phyloP scores from a whole-genome alignment of 2,113 vertebrate genomes.

The Antigone vipio region DNA sequence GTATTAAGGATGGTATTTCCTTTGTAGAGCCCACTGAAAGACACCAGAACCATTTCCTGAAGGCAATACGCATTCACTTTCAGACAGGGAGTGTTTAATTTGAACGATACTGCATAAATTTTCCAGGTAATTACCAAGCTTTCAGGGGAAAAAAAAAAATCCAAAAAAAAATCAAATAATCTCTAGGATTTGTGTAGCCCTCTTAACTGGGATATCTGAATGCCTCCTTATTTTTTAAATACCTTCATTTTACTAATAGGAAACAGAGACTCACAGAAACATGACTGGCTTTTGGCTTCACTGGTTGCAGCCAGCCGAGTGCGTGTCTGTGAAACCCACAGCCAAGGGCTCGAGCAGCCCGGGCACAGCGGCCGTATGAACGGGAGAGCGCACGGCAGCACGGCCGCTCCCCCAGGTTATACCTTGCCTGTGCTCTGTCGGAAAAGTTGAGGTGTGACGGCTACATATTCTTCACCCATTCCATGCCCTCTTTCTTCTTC shows the following conservation, averaged over 20 bases:
- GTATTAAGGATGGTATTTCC: neutral
- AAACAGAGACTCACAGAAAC: neutral
- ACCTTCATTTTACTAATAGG: neutral
- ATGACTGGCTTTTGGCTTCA: neutral
- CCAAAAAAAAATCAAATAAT: neutral
- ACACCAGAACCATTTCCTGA: neutral
- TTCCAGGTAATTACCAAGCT: neutral
- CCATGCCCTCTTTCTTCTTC: neutral
- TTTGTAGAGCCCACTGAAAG: neutral
- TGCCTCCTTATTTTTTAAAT: neutral
- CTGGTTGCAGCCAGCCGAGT: neutral
- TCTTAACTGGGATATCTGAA: neutral
- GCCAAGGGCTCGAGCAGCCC: neutral
- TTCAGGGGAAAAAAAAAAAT: neutral
- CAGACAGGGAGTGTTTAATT: neutral
- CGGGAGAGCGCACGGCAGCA: neutral
- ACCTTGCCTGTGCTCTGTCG: accelerated
- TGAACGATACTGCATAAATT: neutral
- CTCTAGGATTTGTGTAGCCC: neutral
- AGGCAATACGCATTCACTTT: neutral
- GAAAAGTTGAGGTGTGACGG: neutral
- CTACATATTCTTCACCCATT: neutral
- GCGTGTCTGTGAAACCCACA: neutral
- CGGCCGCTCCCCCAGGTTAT: accelerated
- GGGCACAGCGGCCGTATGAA: neutral